A percentile compares a stretch with the other conserved stretches of the same genome.
Conservation (phyloP, 1,140 invertebrate genomes). For the Aphaenogaster floridana region DNA sequence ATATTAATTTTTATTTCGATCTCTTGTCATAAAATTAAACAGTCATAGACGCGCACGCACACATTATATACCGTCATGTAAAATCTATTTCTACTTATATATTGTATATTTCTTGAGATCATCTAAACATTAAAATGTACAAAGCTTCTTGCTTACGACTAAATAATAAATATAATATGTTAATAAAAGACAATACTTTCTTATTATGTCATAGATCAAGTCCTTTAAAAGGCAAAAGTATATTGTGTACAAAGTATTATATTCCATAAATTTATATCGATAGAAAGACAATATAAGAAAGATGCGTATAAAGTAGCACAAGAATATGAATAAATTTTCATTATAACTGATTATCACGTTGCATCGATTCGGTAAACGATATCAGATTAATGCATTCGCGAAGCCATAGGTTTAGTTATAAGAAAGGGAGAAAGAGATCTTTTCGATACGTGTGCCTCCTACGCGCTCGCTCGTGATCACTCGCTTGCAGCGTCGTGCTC, state of each 20-base stretch:
- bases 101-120: background rate
- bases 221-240: background rate
- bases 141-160: background rate
- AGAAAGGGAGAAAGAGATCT: constrained; percentile 18
- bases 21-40: too few relatives aligned
- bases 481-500: constrained; percentile 41
- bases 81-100: background rate
- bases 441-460: constrained; percentile 27
- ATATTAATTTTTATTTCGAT: background rate
- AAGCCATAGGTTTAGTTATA: background rate
- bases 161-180: background rate
- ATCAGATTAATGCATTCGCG: background rate
- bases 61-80: background rate
- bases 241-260: background rate
- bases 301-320: background rate
- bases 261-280: background rate
- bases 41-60: too few relatives aligned
- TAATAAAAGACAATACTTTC: background rate
- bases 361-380: background rate
- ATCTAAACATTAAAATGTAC: background rate
- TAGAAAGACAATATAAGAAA: background rate
- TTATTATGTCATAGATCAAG: background rate
- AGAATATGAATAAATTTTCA: background rate
- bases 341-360: background rate
- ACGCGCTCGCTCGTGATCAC: constrained; percentile 62